phyloP scores from a whole-genome alignment of 92 coral and sea anemone genomes.

The Umimayanthus kanabou region DNA sequence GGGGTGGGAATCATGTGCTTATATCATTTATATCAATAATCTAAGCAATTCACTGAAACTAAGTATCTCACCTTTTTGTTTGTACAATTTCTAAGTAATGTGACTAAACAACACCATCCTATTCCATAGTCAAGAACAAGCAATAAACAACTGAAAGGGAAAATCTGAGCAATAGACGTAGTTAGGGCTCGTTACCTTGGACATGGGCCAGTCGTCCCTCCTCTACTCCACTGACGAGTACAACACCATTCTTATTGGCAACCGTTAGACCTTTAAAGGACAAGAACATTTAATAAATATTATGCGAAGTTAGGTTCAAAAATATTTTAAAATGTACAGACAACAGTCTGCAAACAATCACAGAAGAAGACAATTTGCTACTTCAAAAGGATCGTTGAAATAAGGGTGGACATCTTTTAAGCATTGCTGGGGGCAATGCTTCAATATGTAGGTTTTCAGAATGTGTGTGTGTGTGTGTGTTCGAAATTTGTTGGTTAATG shows the following conservation, averaged over 20 bases:
- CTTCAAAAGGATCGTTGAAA: no score
- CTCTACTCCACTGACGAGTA: slow-evolving; percentile 81
- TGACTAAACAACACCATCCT: background rate
- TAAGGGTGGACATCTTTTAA: no score
- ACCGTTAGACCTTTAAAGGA: slow-evolving; percentile 66
- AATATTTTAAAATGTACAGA: background rate
- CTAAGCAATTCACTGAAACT: no score
- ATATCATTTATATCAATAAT: no score
- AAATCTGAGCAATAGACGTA: background rate
- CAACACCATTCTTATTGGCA: slow-evolving; percentile 61
- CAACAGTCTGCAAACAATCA: no score
- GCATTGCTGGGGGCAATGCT: no score
- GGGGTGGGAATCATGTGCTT: no score
- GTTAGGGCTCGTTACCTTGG: slow-evolving; percentile 63
- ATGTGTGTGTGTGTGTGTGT: no score
- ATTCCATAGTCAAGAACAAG: background rate
- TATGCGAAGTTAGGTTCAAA: background rate
- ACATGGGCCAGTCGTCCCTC: slow-evolving; percentile 88
- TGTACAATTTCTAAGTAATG: background rate
- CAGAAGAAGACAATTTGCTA: no score
- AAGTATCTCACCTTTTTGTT: background rate
- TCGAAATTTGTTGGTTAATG: no score
- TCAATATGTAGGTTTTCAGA: no score
- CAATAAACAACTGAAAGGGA: background rate
- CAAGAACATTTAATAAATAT: background rate